A percentile compares a stretch with the other conserved stretches of the same genome.
phyloP scores from a whole-genome alignment of 2,888 invertebrate genomes.

The Elysia crispata region DNA sequence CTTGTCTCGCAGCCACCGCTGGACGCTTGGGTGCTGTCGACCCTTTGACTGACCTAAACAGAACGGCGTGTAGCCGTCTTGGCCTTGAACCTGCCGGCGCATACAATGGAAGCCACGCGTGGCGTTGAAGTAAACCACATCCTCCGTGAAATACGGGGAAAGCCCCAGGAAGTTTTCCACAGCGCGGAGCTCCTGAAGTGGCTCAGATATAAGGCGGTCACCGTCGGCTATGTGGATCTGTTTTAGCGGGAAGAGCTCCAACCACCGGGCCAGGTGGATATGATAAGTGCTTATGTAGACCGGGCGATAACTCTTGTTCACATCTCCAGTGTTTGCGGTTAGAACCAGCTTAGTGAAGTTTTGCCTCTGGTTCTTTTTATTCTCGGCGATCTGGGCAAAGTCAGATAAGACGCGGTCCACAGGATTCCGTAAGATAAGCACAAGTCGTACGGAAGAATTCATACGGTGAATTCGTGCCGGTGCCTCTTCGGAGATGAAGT shows the following conservation, averaged over 20 bases:
- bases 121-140: slow-evolving; percentile 97
- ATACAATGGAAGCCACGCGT: slow-evolving; percentile 98
- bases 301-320: slow-evolving; percentile 78
- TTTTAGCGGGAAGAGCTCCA: slow-evolving; percentile 92
- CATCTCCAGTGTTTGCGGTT: slow-evolving; percentile 71
- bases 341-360: slow-evolving; percentile 77
- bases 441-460: slow-evolving; percentile 92
- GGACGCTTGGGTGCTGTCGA: slow-evolving; percentile 90
- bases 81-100: slow-evolving; percentile 79
- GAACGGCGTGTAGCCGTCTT: slow-evolving; percentile 82
- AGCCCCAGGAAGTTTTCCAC: slow-evolving; percentile 75
- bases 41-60: slow-evolving; percentile 93
- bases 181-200: slow-evolving; percentile 70
- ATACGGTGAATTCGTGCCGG: slow-evolving; percentile 95
- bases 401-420: slow-evolving; percentile 97
- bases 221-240: slow-evolving; percentile 94
- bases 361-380: slow-evolving; percentile 60
- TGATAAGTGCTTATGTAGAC: slow-evolving; percentile 77
- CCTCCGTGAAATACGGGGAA: slow-evolving; percentile 75
- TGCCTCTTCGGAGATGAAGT: slow-evolving; percentile 96
- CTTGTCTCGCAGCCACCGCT: slow-evolving; percentile 81
- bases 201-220: slow-evolving; percentile 72
- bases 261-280: slow-evolving; percentile 91
- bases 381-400: slow-evolving; percentile 92
- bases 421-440: slow-evolving; percentile 96